A percentile compares a stretch with the other conserved stretches of the same genome.
Evolutionary conservation across 2,888 invertebrate species (phyloP).

Genomic region (Ecliptopera silaceata): DNA sequence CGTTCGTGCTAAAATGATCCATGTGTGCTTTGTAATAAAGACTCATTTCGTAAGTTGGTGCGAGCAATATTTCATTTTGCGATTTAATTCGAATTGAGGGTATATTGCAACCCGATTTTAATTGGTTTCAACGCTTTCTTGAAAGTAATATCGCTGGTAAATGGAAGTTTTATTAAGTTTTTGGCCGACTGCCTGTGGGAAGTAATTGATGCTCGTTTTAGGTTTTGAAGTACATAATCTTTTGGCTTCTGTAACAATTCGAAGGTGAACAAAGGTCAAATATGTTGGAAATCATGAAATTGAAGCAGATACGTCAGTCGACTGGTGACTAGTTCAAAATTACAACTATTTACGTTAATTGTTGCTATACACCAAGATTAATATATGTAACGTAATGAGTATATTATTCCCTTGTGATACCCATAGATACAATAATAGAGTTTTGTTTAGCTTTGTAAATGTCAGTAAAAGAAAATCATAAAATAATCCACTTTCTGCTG

Average conservation of each 20-base stretch:
- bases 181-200: not conserved
- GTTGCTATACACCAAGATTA: too few species aligned
- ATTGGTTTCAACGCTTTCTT: slow-evolving; percentile 15
- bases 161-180: slow-evolving; percentile 12
- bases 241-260: too few species aligned
- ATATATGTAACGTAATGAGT: too few species aligned
- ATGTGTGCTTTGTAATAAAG: slow-evolving; percentile 15
- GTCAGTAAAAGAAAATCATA: slow-evolving; percentile 6
- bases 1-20: slow-evolving; percentile 16
- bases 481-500: slow-evolving; percentile 27
- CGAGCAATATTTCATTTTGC: slow-evolving; percentile 19
- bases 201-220: not conserved
- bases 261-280: too few species aligned
- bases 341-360: too few species aligned
- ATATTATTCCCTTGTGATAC: too few species aligned
- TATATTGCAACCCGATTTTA: slow-evolving; percentile 44
- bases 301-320: too few species aligned
- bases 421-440: not conserved
- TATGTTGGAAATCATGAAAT: too few species aligned
- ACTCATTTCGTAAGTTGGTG: slow-evolving; percentile 6
- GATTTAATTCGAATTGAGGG: slow-evolving; percentile 43
- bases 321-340: too few species aligned
- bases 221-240: too few species aligned
- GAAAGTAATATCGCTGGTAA: slow-evolving; percentile 1
- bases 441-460: not conserved